These are phyloP conservation scores for Rachycentron canadum DNA, from an alignment of 2,797 vertebrate genomes.

Conservation along the genomic window DNA sequence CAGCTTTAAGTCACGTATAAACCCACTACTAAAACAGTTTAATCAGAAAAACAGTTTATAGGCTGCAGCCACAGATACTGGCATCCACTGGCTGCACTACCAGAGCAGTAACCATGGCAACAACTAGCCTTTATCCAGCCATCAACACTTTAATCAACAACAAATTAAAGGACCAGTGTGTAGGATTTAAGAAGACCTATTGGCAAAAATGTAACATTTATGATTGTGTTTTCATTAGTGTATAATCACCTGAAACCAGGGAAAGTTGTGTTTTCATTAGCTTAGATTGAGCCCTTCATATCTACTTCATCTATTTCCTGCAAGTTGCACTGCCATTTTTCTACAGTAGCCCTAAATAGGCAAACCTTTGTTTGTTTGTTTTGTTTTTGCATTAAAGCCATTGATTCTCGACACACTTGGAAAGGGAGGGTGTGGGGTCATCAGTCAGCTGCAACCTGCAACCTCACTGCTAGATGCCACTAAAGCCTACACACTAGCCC, in stretches of 20 bases:
- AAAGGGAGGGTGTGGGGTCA: no score
- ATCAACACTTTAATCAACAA: slow-evolving; percentile 47
- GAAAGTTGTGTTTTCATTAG: no score
- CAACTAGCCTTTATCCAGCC: slow-evolving; percentile 42
- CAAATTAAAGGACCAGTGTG: slow-evolving; percentile 31
- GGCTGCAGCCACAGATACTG: neutral
- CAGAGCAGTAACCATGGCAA: slow-evolving; percentile 56
- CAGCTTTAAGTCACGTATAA: neutral
- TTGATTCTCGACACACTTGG: no score
- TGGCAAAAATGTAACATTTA: neutral
- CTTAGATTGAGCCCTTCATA: no score
- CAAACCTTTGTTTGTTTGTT: no score
- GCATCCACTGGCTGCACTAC: slow-evolving; percentile 7
- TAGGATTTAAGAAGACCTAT: neutral
- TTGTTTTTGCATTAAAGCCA: no score
- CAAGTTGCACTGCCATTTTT: neutral
- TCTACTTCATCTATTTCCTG: no score
- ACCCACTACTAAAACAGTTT: neutral
- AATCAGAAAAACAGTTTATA: neutral
- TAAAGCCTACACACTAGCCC: no score
- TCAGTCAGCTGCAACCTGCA: no score
- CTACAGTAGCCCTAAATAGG: neutral
- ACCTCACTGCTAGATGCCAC: no score
- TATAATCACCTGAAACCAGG: neutral
- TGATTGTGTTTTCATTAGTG: neutral